Percentiles rank a stretch among this genome's conserved stretches.
Evolutionary conservation across 2,797 vertebrate genomes (phyloP).

Genomic region (Allochrocebus solatus): DNA sequence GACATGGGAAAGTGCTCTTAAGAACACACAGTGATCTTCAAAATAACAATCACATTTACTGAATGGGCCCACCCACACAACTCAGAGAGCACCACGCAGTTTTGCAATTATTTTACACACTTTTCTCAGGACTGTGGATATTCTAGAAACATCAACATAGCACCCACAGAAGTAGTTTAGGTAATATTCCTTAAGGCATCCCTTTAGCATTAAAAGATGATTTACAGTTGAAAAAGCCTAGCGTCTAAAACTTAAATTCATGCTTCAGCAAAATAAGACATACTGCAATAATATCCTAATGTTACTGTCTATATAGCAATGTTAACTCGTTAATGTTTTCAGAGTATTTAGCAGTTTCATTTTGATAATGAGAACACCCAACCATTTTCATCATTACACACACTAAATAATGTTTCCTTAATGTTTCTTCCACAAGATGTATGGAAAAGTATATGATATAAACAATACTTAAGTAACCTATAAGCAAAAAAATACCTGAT

Average conservation of each 20-base stretch:
- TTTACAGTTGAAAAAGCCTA: neutral
- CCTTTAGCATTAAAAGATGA: neutral
- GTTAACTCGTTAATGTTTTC: neutral
- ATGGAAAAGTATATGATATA: neutral
- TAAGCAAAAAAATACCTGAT: conserved; percentile 15
- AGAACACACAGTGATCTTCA: neutral
- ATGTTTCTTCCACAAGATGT: neutral
- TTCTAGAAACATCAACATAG: neutral
- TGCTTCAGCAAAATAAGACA: neutral
- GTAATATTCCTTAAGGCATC: neutral
- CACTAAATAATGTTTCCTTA: neutral
- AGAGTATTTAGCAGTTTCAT: neutral
- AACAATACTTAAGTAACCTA: neutral
- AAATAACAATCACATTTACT: neutral
- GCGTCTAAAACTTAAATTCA: neutral
- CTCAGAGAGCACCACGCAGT: neutral
- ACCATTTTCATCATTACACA: neutral
- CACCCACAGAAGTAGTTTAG: neutral
- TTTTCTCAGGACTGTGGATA: neutral
- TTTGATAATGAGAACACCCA: neutral
- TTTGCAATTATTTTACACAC: neutral
- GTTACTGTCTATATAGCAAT: neutral
- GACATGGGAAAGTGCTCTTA: neutral
- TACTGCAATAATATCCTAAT: neutral
- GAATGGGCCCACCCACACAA: neutral